Percentiles rank a stretch among this genome's conserved stretches.
Evolutionary conservation across 2,888 invertebrate genomes (phyloP).

Genomic region (Imbricaverruca yamaguchii): DNA sequence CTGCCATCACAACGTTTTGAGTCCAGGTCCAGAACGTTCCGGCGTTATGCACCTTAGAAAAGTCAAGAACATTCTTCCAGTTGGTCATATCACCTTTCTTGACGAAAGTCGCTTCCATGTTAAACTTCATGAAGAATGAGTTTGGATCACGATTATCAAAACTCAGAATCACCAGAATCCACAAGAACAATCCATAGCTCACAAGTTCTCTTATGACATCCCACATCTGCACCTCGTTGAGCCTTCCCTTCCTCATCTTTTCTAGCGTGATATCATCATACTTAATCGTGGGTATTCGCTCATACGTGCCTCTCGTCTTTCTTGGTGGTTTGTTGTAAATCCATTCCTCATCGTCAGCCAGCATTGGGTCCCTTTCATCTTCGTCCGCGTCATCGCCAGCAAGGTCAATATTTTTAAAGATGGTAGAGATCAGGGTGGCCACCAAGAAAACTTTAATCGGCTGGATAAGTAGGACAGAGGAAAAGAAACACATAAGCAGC

Average conservation of each 20-base stretch:
- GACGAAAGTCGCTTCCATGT: conserved; percentile 38
- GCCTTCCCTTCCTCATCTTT: conserved; percentile 38
- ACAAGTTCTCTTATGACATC: conserved; percentile 43
- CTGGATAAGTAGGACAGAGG: conserved; percentile 45
- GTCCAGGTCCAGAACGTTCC: conserved; percentile 45
- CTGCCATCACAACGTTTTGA: conserved; percentile 40
- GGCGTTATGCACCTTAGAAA: conserved; percentile 38
- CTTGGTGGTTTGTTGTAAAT: conserved; percentile 27
- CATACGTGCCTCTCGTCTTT: background rate
- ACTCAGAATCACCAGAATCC: conserved; percentile 44
- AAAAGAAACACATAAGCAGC: conserved; percentile 44
- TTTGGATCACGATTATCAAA: conserved; percentile 41
- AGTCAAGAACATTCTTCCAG: background rate
- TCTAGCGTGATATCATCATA: conserved; percentile 36
- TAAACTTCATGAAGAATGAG: conserved; percentile 41
- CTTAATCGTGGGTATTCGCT: no score
- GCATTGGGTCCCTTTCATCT: conserved; percentile 35
- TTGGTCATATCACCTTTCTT: conserved; percentile 24
- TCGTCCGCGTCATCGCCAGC: conserved; percentile 37
- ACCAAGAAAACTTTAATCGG: conserved; percentile 44
- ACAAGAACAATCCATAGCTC: conserved; percentile 44
- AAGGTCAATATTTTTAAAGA: conserved; percentile 35
- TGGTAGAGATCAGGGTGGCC: conserved; percentile 35
- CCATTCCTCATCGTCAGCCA: conserved; percentile 34
- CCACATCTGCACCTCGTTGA: conserved; percentile 45